Conservation (phyloP, 2,797 vertebrate genomes). For the Galago senegalensis region DNA sequence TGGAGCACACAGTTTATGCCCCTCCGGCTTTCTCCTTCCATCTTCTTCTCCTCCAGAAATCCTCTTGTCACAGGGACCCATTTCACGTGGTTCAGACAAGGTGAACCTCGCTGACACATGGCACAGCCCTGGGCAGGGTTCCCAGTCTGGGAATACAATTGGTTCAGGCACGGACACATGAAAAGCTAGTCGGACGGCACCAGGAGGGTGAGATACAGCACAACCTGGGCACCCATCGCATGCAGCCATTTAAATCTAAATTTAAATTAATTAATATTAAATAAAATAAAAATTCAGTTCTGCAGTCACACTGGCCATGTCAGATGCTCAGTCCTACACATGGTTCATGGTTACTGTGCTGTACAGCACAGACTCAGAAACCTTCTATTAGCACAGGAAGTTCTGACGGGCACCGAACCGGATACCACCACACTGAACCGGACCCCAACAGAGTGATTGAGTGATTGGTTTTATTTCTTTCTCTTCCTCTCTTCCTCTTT, state of each 20-base stretch:
- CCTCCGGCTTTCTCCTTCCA: not conserved
- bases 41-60: not conserved
- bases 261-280: not conserved
- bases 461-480: too few relatives aligned
- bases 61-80: not conserved
- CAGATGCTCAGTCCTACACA: not conserved
- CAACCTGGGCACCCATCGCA: not conserved
- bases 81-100: not conserved
- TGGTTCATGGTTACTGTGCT: not conserved
- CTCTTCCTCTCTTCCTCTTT: not conserved
- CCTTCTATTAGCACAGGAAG: not conserved
- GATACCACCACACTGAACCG: not conserved
- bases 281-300: not conserved
- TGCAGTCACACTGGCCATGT: not conserved
- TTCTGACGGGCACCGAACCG: not conserved
- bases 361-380: not conserved
- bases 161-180: accelerated
- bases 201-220: not conserved
- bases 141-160: not conserved
- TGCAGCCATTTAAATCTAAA: not conserved
- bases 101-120: not conserved
- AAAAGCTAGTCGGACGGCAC: not conserved
- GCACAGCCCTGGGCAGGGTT: not conserved
- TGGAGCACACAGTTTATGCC: accelerated
- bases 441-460: too few relatives aligned